Conservation (phyloP, 2,113 vertebrate genomes). For the Larimichthys crocea region DNA sequence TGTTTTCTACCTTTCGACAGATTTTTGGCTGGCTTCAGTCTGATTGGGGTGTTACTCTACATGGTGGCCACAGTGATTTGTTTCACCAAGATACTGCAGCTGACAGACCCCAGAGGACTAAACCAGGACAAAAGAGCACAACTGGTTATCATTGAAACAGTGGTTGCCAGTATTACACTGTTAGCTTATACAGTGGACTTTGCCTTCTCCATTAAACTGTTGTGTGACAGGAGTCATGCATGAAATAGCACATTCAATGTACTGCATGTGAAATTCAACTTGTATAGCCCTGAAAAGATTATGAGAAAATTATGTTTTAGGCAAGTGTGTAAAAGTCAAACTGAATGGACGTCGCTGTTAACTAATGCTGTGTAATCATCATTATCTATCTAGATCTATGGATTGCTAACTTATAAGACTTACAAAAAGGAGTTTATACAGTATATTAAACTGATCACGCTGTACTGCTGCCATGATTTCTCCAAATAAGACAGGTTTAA, state of each 20-base stretch:
- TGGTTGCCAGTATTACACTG: constrained; percentile 75
- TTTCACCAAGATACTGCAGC: constrained; percentile 63
- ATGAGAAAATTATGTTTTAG: neutral
- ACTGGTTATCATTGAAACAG: constrained; percentile 66
- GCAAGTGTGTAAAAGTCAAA: constrained; percentile 11
- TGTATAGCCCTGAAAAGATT: neutral
- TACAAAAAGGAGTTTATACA: neutral
- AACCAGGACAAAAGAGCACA: accelerated
- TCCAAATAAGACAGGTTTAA: neutral
- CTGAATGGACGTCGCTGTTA: neutral
- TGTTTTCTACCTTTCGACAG: constrained; percentile 80
- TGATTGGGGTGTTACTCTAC: constrained; percentile 78
- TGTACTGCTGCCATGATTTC: neutral
- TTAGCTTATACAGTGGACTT: constrained; percentile 83
- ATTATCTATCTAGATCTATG: neutral
- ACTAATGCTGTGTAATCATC: constrained; percentile 18
- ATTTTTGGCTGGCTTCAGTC: constrained; percentile 75
- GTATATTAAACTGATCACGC: neutral
- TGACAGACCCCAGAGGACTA: accelerated
- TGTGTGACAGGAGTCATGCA: constrained; percentile 71
- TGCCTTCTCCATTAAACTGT: constrained; percentile 79
- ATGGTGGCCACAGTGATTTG: constrained; percentile 75
- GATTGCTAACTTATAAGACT: neutral
- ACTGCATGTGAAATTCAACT: constrained; percentile 16
- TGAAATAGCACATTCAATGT: constrained; percentile 3